Evolutionary conservation across 2,888 invertebrate species (phyloP).

Genomic region (Nyleta sp.): DNA sequence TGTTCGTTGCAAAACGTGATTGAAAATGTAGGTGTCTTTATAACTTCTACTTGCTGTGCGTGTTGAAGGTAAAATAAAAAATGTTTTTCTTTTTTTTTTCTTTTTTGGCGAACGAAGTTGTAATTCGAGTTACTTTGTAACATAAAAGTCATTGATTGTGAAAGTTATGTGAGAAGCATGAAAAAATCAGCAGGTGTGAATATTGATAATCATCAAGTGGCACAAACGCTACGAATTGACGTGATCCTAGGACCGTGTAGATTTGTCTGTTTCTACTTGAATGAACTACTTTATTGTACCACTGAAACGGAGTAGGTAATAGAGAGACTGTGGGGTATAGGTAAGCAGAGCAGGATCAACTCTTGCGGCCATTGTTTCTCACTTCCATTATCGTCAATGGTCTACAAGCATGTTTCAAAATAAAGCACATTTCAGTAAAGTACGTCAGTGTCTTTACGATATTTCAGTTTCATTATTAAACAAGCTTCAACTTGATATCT

Average conservation of each 20-base stretch:
- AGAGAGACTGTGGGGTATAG: conserved; percentile 73
- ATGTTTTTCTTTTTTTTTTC: not conserved
- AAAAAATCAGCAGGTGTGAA: not conserved
- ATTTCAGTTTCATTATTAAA: too few relatives aligned
- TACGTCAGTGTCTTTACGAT: too few relatives aligned
- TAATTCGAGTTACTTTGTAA: too few relatives aligned
- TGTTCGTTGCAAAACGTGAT: not conserved
- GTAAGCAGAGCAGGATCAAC: conserved; percentile 72
- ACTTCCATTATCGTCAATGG: conserved; percentile 71
- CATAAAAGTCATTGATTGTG: too few relatives aligned
- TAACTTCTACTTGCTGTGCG: conserved; percentile 45
- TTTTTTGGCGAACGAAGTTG: not conserved
- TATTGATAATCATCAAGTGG: conserved; percentile 2
- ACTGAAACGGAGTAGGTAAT: conserved; percentile 72
- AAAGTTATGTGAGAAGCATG: too few relatives aligned
- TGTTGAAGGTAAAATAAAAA: conserved; percentile 1
- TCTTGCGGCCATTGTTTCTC: conserved; percentile 71
- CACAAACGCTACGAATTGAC: conserved; percentile 19
- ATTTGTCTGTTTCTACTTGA: conserved; percentile 33
- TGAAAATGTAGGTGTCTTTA: too few relatives aligned
- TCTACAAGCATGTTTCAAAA: conserved; percentile 70
- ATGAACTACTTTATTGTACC: conserved; percentile 65
- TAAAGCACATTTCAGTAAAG: conserved; percentile 48
- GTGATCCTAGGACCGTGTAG: conserved; percentile 13
- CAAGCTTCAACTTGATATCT: too few relatives aligned